Conservation (phyloP, 2,113 vertebrate species). For the Heterochromis multidens region DNA sequence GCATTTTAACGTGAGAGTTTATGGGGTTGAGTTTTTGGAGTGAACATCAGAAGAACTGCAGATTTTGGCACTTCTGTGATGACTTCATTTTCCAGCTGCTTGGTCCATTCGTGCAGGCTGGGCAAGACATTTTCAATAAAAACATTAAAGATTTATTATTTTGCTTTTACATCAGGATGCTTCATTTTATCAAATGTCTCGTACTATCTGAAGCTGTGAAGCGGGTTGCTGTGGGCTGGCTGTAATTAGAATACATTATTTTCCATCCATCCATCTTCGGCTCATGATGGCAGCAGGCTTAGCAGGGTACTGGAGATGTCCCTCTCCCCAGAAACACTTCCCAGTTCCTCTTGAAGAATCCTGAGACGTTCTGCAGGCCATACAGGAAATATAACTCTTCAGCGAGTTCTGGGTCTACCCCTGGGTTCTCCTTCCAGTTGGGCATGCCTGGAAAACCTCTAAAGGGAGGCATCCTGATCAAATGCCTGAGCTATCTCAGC, state of each 20-base stretch:
- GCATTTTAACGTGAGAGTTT: no score
- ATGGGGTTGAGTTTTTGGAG: no score
- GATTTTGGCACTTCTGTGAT: not conserved
- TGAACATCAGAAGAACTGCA: no score
- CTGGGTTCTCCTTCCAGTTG: not conserved
- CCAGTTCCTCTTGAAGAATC: not conserved
- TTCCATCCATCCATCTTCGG: not conserved
- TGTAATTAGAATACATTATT: not conserved
- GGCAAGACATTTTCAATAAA: rapidly evolving
- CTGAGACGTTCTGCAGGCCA: not conserved
- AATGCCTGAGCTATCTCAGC: not conserved
- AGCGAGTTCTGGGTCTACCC: no score
- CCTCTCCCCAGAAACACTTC: not conserved
- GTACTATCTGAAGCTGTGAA: not conserved
- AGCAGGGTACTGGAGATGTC: not conserved
- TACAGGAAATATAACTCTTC: not conserved
- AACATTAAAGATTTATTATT: not conserved
- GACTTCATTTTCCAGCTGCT: not conserved
- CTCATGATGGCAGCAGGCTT: not conserved
- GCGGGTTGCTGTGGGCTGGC: not conserved
- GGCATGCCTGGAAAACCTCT: not conserved
- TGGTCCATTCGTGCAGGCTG: rapidly evolving
- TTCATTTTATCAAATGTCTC: rapidly evolving
- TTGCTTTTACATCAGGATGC: not conserved
- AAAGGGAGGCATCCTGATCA: not conserved